These are phyloP conservation scores for Phaetusa simplex DNA, from an alignment of 2,113 vertebrate species.

Conservation along the genomic window DNA sequence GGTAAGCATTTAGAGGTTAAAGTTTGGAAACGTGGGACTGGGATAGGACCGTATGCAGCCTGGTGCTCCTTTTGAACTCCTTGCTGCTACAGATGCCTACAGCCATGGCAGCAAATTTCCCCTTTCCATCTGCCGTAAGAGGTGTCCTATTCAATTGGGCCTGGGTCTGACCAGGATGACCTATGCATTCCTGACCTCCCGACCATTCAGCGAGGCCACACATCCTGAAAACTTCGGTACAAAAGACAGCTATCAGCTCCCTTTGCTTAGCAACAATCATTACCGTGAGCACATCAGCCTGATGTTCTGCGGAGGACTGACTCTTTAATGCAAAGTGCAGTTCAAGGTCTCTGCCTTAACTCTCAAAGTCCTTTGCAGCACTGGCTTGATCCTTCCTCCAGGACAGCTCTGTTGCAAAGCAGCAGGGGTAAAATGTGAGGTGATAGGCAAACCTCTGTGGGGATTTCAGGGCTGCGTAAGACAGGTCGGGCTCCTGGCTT, in stretches of 20 bases:
- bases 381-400: not conserved
- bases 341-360: constrained; percentile 30
- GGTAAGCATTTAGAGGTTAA: not conserved
- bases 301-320: not conserved
- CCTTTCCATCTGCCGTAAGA: constrained; percentile 28
- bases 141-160: not conserved
- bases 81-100: not conserved
- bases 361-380: not conserved
- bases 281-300: not conserved
- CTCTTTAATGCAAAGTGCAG: not conserved
- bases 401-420: not conserved
- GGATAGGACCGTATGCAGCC: not conserved
- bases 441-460: not conserved
- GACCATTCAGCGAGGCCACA: not conserved
- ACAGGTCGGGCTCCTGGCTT: not conserved
- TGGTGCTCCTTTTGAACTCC: not conserved
- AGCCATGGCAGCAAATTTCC: not conserved
- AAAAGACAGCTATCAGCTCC: constrained; percentile 22
- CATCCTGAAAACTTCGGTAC: constrained; percentile 16
- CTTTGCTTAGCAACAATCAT: constrained; percentile 4
- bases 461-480: not conserved
- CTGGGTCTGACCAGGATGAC: not conserved
- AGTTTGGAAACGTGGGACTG: not conserved
- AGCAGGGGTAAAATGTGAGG: not conserved
- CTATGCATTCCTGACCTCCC: constrained; percentile 35